Evolutionary conservation across 2,113 vertebrate genomes (phyloP).

Genomic region (Rafetus swinhoei): DNA sequence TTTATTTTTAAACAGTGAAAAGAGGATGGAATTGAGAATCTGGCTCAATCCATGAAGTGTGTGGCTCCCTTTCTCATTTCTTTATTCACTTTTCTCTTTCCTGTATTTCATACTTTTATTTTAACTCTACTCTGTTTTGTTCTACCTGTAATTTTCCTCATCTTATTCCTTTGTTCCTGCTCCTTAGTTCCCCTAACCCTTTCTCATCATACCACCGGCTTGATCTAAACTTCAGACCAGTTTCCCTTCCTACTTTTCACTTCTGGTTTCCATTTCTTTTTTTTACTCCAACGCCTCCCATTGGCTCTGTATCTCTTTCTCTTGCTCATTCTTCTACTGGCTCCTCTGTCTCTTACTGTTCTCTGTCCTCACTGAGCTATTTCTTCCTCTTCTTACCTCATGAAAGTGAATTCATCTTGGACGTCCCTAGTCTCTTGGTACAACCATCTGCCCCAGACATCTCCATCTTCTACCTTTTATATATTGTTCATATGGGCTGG

Average conservation of each 20-base stretch:
- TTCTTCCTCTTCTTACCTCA: not conserved
- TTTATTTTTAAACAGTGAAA: not conserved
- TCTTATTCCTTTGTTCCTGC: not conserved
- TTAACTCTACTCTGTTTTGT: not conserved
- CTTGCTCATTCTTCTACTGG: not conserved
- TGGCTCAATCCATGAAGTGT: rapidly evolving
- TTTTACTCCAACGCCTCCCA: not conserved
- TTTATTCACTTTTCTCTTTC: not conserved
- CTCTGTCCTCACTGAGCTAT: rapidly evolving
- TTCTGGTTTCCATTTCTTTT: not conserved
- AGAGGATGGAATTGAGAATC: not conserved
- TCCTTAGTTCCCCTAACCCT: not conserved
- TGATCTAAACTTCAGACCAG: not conserved
- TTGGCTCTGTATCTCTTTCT: not conserved
- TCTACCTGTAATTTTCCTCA: not conserved
- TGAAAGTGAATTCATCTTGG: not conserved
- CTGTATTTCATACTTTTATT: not conserved
- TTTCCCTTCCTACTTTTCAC: not conserved
- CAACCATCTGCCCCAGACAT: not conserved
- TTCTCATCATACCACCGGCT: not conserved
- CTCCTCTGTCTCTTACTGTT: not conserved
- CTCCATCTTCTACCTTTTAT: not conserved
- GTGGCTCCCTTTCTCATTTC: not conserved
- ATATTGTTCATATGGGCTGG: not conserved
- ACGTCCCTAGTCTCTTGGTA: not conserved